Percentiles rank a stretch among this genome's conserved stretches.
Conservation (phyloP, 2,888 invertebrate species). For the Pollenia griseotomentosa region DNA sequence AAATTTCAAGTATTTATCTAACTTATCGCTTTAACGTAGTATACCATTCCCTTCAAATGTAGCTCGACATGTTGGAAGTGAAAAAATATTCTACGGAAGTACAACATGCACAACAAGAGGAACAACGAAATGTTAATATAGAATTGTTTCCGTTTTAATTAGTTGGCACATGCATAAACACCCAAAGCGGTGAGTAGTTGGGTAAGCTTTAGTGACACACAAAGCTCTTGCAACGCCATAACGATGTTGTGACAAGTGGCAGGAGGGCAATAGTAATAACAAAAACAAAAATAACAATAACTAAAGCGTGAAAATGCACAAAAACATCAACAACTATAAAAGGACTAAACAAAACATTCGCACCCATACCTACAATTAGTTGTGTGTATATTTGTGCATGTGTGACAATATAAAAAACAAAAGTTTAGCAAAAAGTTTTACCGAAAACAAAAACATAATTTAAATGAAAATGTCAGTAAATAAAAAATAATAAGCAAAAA, state of each 20-base stretch:
- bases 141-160: constrained; percentile 73
- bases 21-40: too few species aligned
- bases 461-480: constrained; percentile 48
- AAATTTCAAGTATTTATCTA: too few species aligned
- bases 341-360: constrained; percentile 27
- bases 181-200: constrained; percentile 29
- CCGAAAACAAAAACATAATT: constrained; percentile 43
- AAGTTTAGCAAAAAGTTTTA: constrained; percentile 21
- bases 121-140: constrained; percentile 69
- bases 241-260: constrained; percentile 19
- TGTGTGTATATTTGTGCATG: background rate
- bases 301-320: constrained; percentile 51
- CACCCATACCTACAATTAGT: background rate
- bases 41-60: background rate
- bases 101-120: constrained; percentile 67
- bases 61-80: background rate
- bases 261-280: constrained; percentile 18
- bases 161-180: constrained; percentile 70
- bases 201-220: constrained; percentile 40
- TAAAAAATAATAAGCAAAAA: constrained; percentile 8
- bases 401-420: background rate
- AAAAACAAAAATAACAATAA: constrained; percentile 34
- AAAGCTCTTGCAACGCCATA: constrained; percentile 10
- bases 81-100: constrained; percentile 61
- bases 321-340: constrained; percentile 26